A percentile compares a stretch with the other conserved stretches of the same genome.
phyloP scores from a whole-genome alignment of 2,113 vertebrate genomes.

The Isurus oxyrinchus region DNA sequence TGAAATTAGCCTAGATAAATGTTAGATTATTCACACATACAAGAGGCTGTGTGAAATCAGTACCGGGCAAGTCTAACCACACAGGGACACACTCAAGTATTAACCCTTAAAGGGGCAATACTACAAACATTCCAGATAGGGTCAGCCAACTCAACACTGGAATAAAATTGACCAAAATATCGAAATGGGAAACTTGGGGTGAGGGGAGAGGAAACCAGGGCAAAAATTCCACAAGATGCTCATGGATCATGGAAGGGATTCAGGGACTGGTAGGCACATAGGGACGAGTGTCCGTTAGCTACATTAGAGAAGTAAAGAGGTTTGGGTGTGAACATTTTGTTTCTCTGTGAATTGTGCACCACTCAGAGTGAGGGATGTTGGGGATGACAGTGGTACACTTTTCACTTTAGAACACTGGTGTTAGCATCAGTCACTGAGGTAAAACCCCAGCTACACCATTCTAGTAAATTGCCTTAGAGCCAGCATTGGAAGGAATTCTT shows the following conservation, averaged over 20 bases:
- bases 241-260: neutral
- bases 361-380: neutral
- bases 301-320: neutral
- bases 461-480: neutral
- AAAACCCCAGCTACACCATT: neutral
- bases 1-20: neutral
- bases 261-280: neutral
- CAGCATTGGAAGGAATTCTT: neutral
- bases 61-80: neutral
- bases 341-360: neutral
- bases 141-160: neutral
- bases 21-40: neutral
- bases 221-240: neutral
- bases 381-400: neutral
- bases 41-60: neutral
- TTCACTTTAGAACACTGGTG: neutral
- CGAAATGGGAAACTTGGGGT: too few species aligned
- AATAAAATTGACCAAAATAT: too few species aligned
- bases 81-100: neutral
- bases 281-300: neutral
- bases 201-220: too few species aligned
- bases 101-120: neutral
- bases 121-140: neutral
- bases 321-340: neutral
- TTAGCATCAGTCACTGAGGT: neutral